Evolutionary conservation across 1,140 invertebrate species (phyloP).

Genomic region (Batillaria attramentaria): DNA sequence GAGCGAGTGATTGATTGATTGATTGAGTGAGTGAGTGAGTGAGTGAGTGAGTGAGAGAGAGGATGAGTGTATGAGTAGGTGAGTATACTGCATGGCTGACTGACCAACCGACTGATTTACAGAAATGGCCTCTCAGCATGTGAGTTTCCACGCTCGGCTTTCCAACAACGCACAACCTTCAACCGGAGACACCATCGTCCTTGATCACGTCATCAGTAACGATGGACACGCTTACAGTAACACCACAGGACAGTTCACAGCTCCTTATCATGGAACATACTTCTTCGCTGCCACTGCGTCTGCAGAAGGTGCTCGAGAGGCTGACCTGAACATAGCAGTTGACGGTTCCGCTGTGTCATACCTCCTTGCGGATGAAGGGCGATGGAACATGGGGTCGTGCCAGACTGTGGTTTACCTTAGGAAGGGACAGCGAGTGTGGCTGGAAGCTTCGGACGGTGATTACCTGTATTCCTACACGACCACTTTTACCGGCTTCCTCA

Average conservation of each 20-base stretch:
- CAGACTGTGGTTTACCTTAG: background rate
- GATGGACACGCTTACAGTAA: constrained; percentile 4
- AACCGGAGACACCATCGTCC: background rate
- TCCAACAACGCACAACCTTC: background rate
- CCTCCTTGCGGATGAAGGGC: too few species aligned
- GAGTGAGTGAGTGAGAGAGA: too few species aligned
- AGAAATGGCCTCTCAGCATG: too few species aligned
- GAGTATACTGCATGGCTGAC: too few species aligned
- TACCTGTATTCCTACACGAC: constrained; percentile 5
- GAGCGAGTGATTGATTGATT: too few species aligned
- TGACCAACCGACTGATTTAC: too few species aligned
- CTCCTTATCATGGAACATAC: background rate
- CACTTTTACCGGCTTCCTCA: background rate
- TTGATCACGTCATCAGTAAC: constrained; percentile 12
- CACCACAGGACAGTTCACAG: background rate
- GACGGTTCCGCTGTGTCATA: too few species aligned
- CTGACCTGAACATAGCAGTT: too few species aligned
- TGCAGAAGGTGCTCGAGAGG: too few species aligned
- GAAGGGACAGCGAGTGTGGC: background rate
- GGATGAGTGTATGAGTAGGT: too few species aligned
- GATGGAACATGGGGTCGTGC: background rate
- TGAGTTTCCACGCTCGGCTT: background rate
- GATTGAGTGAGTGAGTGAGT: too few species aligned
- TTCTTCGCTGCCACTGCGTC: background rate
- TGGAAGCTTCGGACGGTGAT: background rate